Conservation (phyloP, 2,113 vertebrate species). For the Hirundichthys speculiger region DNA sequence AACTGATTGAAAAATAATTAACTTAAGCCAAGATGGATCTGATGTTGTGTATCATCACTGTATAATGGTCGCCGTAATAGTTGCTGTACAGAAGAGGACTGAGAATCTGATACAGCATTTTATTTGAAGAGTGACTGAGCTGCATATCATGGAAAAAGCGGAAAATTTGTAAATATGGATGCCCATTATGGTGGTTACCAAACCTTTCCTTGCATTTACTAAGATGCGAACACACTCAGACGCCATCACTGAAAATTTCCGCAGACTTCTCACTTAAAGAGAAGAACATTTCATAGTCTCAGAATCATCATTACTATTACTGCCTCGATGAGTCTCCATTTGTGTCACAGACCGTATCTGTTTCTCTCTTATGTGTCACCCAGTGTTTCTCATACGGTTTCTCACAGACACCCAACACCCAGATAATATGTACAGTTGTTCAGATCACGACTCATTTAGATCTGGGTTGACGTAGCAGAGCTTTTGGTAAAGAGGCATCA, state of each 20-base stretch:
- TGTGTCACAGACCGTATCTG: conserved; percentile 5
- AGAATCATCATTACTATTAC: conserved; percentile 25
- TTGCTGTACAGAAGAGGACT: conserved; percentile 24
- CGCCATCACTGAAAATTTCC: conserved; percentile 20
- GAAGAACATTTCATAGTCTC: too few species aligned
- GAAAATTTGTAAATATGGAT: conserved; percentile 1
- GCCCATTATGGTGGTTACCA: conserved; percentile 33
- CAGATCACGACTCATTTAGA: conserved; percentile 65
- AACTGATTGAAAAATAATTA: too few species aligned
- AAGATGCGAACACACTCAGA: conserved; percentile 16
- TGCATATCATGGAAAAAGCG: conserved; percentile 28
- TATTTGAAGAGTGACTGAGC: conserved; percentile 17
- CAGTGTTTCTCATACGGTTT: neutral
- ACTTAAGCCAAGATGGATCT: too few species aligned
- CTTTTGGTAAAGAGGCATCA: conserved; percentile 51
- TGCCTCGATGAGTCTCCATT: neutral
- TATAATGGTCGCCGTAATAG: too few species aligned
- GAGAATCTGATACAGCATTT: conserved; percentile 35
- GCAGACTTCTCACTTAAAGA: neutral
- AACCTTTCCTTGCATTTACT: conserved; percentile 27
- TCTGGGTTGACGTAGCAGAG: conserved; percentile 37
- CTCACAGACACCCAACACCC: conserved; percentile 27
- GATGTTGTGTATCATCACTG: neutral
- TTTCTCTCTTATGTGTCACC: conserved; percentile 33
- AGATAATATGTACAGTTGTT: conserved; percentile 61